Base-by-base conservation (phyloP, 2,113 vertebrate species). In the Cichladusa arquata region DNA sequence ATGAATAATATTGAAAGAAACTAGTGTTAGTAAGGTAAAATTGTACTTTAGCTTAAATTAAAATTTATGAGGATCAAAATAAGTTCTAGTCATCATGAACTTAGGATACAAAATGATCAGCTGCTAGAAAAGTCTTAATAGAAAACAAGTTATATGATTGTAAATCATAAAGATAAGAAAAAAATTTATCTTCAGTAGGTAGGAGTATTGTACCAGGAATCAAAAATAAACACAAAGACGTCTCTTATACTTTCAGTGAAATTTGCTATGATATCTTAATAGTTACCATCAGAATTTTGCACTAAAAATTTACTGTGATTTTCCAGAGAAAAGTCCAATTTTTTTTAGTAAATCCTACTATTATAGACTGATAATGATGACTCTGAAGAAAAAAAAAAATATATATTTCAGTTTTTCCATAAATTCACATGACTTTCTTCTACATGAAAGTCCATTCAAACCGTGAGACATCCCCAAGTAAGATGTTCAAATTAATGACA, bases 401-500 rank as follows among this genome's bases (percentile, higher is more conserved):
- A 28, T 23, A 48, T 56, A 0, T 40, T 79, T 40, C 4, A 9
- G 65, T 88, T 61, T 88, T 82, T 58, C 5, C 57, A 48, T 60
- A 36, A 50, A 45, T 33, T 77, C 8, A 24, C 9, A 78, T 66
- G 17, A 47, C 2, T 73, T 92, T 72, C 12, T 88, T 16, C 26
- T 23, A n/a, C 3, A 14, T 9, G 8, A 12, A 53, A 20, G 5
- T 67, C 81, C 4, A 36, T 86, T 77, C 6, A 9, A 31, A 79
- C 42, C 28, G 77, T 92, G 48, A 71, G 69, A 85, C 25, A 76
- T n/a, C 7, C 5, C 8, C 65, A 72, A 85, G 7, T 80, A 50
- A 90, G 93, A 80, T 82, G 65, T 87, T 88, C 82, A 87, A 86
- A 61, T 78, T 29, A 84, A 60, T 81, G 65, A 71, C 47, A 95